Evolutionary conservation across 2,113 vertebrate genomes (phyloP), one percentile per base, ranked within the genome.

Genomic region (Grammomys dolichurus): DNA sequence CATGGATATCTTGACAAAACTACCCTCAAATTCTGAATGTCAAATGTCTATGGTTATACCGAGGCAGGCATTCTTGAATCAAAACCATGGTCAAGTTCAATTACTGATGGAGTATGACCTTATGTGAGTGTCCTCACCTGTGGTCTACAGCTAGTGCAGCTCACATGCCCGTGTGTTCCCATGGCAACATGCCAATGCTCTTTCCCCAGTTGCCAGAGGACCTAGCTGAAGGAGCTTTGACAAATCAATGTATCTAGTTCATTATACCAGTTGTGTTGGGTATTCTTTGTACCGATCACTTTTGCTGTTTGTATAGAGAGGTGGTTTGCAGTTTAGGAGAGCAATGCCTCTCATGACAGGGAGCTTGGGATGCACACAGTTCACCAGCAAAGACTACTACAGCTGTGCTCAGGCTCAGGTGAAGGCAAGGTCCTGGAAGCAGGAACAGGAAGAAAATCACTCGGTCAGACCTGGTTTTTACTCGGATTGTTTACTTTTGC

Each of bases 401-500:
- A 60, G 0, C 43, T 51, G 36, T 46, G 26, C 11, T 54, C 28
- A 69, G 63, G 31, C 43, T 70, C 56, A 28, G 91, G 56, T 65
- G 43, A 73, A 77, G 22, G 33, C 56, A 4, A 86, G 22, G 10
- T 43, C 10, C 46, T 48, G 2, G 69, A 84, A 60, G 10, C 2
- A 36, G 19, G 84, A 67, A 36, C 54, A 73, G 93, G 36, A 95
- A 84, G 72, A 0, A 1, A 48, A 69, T 26, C 26, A 85, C 31
- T 26, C 46, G 33, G 16, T 60, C 24, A 60, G 43, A 40, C 19
- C 9, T 70, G n/a, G 54, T n/a, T 92, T 95, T 96, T 94, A 70
- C 86, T 94, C 93, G 60, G 40, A 92, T 80, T 93, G n/a, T 54
- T 70, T 82, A 51, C n/a, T 63, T 95, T 93, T 86, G n/a, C 43